Evolutionary conservation across 2,113 vertebrate genomes (phyloP), one percentile per base, ranked within the genome.

Genomic region (Excalfactoria chinensis): DNA sequence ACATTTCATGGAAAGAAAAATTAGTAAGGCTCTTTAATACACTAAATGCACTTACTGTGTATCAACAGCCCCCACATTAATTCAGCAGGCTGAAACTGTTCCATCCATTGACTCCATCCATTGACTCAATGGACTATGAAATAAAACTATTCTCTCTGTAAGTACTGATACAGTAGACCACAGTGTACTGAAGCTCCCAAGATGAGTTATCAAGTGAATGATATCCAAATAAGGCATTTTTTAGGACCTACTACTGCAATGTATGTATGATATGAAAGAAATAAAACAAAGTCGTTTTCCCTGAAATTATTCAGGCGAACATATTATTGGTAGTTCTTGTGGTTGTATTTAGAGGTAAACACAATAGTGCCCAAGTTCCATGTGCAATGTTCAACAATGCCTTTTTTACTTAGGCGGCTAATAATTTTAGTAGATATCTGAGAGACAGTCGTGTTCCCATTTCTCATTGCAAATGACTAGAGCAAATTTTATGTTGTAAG

Each of bases 101-200:
- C 73, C 74, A 87, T 96, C 79, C 92, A 41, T 51, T 74, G 87
- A 84, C 58, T 91, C 89, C 74, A 87, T 96, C 82, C 92, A 41
- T 51, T 74, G 87, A 84, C 58, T 91, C 89, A 91, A 26, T 93
- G 92, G 85, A 60, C 90, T 9, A 9, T 95, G 93, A 97, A 95
- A 95, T 94, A 90, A 87, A 95, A 82, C 63, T 9, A 8, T 94
- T 95, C 37, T 91, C 19, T 85, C 62, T 16, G 32, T 22, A 91
- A 84, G 56, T 60, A 66, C 76, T 75, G 44, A 28, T 53, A 32
- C 6, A 70, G 43, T n/a, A 69, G 41, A 87, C 41, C 37, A 93
- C 76, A 79, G 64, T 84, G 76, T 68, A 66, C 1, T 90, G 51
- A 86, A 70, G 53, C 41, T 86, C 69, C 43, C 51, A 6, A 70